These are phyloP conservation scores for Cathartes aura DNA, from an alignment of 2,113 vertebrate genomes.

Conservation along the genomic window DNA sequence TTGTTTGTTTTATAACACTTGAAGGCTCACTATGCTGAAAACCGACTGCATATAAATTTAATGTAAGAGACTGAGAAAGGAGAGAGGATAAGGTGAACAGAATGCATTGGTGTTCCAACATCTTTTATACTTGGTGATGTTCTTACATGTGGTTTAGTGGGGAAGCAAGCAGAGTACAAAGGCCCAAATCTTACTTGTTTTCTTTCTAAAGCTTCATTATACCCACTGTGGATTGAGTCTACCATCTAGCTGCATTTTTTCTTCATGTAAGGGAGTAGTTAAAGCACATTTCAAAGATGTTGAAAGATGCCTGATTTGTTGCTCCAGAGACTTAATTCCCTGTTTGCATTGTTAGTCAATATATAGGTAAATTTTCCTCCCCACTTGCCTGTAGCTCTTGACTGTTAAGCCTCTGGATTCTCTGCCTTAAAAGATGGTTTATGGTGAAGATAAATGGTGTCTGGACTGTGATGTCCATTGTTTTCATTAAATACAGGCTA, in stretches of 20 bases:
- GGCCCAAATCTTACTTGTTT: neutral
- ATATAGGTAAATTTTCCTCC: neutral
- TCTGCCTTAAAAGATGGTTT: neutral
- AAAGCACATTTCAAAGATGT: neutral
- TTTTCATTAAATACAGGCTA: neutral
- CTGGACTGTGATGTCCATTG: neutral
- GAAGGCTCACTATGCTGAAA: neutral
- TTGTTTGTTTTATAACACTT: neutral
- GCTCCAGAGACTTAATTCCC: neutral
- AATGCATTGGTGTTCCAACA: neutral
- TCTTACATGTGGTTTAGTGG: neutral
- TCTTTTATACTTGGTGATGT: neutral
- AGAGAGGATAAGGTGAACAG: neutral
- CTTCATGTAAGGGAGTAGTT: neutral
- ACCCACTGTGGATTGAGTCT: neutral
- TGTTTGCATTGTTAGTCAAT: neutral
- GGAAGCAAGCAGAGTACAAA: neutral
- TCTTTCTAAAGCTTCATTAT: neutral
- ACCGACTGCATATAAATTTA: neutral
- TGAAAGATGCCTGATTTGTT: neutral
- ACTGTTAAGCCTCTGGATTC: neutral
- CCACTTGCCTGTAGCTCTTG: neutral
- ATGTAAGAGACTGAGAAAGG: neutral
- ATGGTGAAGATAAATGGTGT: neutral
- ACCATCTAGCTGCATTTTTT: neutral